These are phyloP conservation scores for Hystrix brachyura DNA, from an alignment of 2,113 vertebrate species.

Conservation along the genomic window DNA sequence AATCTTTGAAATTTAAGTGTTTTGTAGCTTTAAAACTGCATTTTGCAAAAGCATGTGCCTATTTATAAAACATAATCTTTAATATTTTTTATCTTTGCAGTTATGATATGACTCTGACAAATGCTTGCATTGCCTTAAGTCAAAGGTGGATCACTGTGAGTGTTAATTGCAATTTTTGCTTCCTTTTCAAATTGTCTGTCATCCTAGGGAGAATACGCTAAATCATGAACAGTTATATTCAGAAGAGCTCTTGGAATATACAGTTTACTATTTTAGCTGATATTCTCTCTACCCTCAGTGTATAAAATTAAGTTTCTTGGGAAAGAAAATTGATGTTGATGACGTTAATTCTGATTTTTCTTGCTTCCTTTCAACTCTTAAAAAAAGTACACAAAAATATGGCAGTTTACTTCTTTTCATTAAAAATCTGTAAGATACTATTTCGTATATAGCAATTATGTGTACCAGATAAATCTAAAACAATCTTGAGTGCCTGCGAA, in stretches of 20 bases:
- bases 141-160: constrained; percentile 94
- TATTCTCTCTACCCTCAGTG: background rate
- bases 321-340: background rate
- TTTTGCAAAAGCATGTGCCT: background rate
- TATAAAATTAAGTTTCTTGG: constrained; percentile 29
- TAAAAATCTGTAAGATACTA: background rate
- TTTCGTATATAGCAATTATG: background rate
- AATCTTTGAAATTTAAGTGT: constrained; percentile 1
- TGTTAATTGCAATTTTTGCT: constrained; percentile 33
- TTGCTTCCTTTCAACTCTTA: background rate
- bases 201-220: background rate
- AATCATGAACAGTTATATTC: background rate
- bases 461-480: background rate
- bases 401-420: background rate
- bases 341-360: background rate
- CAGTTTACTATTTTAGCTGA: background rate
- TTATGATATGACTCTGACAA: constrained; percentile 95
- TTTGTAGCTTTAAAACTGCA: background rate
- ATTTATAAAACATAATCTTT: constrained; percentile 33
- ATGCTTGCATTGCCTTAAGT: constrained; percentile 93
- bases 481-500: background rate
- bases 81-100: constrained; percentile 86
- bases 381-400: background rate
- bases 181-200: background rate
- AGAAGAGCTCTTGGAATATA: background rate